Base-by-base conservation (phyloP, 2,113 vertebrate species). In the Siphamia tubifer region DNA sequence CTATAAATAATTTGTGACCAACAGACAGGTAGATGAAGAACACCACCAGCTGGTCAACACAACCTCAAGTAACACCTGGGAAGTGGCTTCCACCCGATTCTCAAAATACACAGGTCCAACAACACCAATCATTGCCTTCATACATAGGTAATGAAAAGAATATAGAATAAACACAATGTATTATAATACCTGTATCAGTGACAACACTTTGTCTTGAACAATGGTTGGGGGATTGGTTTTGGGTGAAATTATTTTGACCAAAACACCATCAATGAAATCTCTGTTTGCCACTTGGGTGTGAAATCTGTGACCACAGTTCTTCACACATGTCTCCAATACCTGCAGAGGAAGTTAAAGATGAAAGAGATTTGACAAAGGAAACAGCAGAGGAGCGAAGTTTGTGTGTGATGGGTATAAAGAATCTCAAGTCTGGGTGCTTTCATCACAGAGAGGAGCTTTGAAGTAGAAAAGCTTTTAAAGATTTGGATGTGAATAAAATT, bases 271-370 rank as follows among this genome's bases (percentile, higher is more conserved):
- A 0, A 99, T 96, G 85, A 99, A 99, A 79, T 99, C 98, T 31
- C 96, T 92, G 82, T 90, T 96, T 68, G 96, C 96, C 67, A 99
- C 95, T 0, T 97, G 94, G 62, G 96, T 67, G 0, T 99, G 98
- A 85, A 99, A 99, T 71, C 98, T 96, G 83, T 99, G 98, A 44
- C 98, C 98, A 3, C 98, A 99, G 92, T 99, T 99, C 90, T 99
- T 99, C 82, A 99, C 97, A 48, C 98, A 99, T 0, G 98, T 98
- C 88, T 99, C 98, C 85, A 99, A 78, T 2, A 98, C 97, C 98
- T 99, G 80, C 19, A 44, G 1, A 36, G 28, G 5, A 35, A 16
- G 15, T 3, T 4, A 40, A 1, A 32, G 10, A 58, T 7, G 8
- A 13, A 32, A 36, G 30, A 48, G 36, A 9, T 17, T 28, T 6